Percentiles rank a stretch among this genome's conserved stretches.
These are phyloP conservation scores for Yasuhikotakia modesta DNA, from an alignment of 2,797 vertebrate species.

Conservation along the genomic window DNA sequence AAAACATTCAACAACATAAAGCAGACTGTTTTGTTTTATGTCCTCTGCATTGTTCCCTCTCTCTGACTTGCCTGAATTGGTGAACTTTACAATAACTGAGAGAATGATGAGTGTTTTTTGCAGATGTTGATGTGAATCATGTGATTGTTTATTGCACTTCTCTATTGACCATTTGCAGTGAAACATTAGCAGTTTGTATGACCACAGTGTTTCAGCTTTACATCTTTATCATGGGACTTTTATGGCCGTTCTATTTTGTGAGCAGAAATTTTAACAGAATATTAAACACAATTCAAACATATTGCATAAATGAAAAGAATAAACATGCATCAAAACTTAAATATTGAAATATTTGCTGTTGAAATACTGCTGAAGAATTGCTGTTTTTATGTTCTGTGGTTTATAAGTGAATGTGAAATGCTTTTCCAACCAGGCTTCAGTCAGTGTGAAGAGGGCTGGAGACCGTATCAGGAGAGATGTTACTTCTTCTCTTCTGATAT, in stretches of 20 bases:
- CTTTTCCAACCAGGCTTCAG: constrained; percentile 57
- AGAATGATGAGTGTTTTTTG: neutral
- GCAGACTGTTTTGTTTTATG: no score
- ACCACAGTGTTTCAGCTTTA: neutral
- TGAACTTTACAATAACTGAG: neutral
- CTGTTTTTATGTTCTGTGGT: neutral
- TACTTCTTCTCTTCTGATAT: constrained; percentile 74
- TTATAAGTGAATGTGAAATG: neutral
- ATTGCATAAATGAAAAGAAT: neutral
- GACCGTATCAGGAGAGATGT: constrained; percentile 70
- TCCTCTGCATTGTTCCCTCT: neutral
- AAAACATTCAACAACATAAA: no score
- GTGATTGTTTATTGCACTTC: constrained; percentile 52
- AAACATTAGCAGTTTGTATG: constrained; percentile 68
- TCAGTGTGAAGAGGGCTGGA: constrained; percentile 77
- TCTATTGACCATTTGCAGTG: constrained; percentile 56
- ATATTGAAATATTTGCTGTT: no score
- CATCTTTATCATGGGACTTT: constrained; percentile 57
- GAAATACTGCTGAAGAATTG: no score
- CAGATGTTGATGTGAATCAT: neutral
- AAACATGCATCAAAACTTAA: no score
- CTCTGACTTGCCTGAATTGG: neutral
- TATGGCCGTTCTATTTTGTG: constrained; percentile 24
- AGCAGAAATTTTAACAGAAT: neutral
- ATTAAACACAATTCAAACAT: neutral